phyloP scores from a whole-genome alignment of 2,113 vertebrate genomes.

The Aspiorhynchus laticeps region DNA sequence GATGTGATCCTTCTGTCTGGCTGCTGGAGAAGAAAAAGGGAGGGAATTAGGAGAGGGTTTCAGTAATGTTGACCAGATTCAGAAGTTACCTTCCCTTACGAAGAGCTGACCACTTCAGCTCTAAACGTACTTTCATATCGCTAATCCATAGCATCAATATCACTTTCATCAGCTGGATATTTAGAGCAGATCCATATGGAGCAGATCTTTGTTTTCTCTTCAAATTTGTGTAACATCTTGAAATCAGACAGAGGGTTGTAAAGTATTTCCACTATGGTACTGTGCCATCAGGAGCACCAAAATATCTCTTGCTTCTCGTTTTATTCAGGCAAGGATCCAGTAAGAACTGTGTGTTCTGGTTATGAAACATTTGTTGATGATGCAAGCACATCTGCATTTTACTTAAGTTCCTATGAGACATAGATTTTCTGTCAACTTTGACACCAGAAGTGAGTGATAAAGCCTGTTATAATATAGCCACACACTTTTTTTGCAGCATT shows the following conservation, averaged over 20 bases:
- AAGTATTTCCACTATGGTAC: neutral
- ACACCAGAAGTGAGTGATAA: neutral
- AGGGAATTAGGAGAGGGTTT: conserved; percentile 7
- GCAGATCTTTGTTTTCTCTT: neutral
- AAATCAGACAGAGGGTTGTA: neutral
- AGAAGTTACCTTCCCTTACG: neutral
- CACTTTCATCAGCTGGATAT: neutral
- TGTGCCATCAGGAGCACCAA: neutral
- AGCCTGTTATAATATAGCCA: neutral
- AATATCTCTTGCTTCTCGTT: neutral
- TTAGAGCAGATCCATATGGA: neutral
- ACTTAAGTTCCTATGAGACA: neutral
- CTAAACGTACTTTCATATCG: neutral
- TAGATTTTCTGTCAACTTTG: neutral
- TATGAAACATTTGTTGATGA: neutral
- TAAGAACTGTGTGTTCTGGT: neutral
- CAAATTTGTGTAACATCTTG: neutral
- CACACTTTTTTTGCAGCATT: neutral
- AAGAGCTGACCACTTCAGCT: neutral
- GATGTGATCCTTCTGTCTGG: conserved; percentile 50
- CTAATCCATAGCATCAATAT: neutral
- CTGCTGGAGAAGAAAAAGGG: neutral
- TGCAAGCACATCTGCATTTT: neutral
- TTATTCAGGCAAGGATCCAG: neutral
- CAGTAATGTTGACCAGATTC: conserved; percentile 36